Conservation (phyloP, 53 echinoderm and acorn worm genomes). For the Paracentrotus lividus region DNA sequence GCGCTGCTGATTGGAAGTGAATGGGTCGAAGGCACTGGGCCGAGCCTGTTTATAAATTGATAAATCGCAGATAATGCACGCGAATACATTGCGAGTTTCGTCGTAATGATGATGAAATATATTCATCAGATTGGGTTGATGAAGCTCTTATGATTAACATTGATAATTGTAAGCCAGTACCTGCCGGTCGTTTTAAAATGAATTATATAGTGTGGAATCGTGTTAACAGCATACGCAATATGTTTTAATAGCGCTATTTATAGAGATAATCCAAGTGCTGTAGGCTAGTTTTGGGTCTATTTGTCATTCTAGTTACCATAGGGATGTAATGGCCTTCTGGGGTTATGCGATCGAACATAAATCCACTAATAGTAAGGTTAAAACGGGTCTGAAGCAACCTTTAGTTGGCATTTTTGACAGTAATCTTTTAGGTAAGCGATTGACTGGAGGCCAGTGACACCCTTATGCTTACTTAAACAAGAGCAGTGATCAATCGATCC, state of each 20-base stretch:
- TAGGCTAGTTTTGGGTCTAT: background rate
- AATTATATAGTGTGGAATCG: background rate
- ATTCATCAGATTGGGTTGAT: background rate
- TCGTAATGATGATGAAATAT: background rate
- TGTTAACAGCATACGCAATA: background rate
- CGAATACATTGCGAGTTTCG: background rate
- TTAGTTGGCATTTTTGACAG: background rate
- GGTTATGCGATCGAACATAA: background rate
- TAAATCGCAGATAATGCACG: background rate
- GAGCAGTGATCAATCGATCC: background rate
- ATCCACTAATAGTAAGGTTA: conserved; percentile 17
- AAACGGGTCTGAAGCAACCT: background rate
- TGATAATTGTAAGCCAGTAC: background rate
- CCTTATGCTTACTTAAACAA: background rate
- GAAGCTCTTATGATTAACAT: background rate
- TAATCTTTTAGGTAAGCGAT: background rate
- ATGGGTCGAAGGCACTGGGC: background rate
- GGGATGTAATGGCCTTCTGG: conserved; percentile 2
- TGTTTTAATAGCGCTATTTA: conserved; percentile 11
- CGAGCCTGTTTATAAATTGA: conserved; percentile 1
- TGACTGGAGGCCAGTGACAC: background rate
- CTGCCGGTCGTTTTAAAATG: background rate
- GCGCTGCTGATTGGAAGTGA: conserved; percentile 28
- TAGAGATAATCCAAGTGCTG: background rate
- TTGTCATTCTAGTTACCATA: conserved; percentile 10